phyloP scores from a whole-genome alignment of 1,140 invertebrate species.

The Macrobrachium nipponense region DNA sequence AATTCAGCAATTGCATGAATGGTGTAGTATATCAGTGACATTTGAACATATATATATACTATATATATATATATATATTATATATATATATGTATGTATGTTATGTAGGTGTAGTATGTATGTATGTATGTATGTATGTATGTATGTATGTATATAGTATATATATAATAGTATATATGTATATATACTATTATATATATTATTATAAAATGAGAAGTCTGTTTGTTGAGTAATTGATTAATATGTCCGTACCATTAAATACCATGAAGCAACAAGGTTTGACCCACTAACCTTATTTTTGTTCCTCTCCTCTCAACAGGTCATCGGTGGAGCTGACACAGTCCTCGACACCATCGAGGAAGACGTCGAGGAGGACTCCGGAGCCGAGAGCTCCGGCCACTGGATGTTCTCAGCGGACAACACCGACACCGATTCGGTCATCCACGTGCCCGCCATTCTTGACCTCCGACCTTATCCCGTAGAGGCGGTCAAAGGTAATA shows the following conservation, averaged over 20 bases:
- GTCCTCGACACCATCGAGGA: constrained; percentile 47
- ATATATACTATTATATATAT: no score
- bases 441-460: constrained; percentile 42
- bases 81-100: no score
- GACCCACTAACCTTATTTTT: neutral
- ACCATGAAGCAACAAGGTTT: neutral
- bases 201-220: no score
- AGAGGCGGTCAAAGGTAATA: neutral
- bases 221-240: no score
- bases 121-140: no score
- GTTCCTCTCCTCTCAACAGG: constrained; percentile 8
- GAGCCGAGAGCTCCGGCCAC: constrained; percentile 45
- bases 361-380: constrained; percentile 50
- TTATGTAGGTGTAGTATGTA: no score
- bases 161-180: no score
- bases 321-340: constrained; percentile 25
- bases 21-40: no score
- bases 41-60: no score
- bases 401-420: constrained; percentile 58
- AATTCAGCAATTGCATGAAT: no score
- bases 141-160: no score
- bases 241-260: neutral
- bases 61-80: no score
- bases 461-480: neutral
- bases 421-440: constrained; percentile 55